A percentile compares a stretch with the other conserved stretches of the same genome.
phyloP scores from a whole-genome alignment of 37 sponge, comb jelly and placozoan species.

The Dysidea cf. avara region DNA sequence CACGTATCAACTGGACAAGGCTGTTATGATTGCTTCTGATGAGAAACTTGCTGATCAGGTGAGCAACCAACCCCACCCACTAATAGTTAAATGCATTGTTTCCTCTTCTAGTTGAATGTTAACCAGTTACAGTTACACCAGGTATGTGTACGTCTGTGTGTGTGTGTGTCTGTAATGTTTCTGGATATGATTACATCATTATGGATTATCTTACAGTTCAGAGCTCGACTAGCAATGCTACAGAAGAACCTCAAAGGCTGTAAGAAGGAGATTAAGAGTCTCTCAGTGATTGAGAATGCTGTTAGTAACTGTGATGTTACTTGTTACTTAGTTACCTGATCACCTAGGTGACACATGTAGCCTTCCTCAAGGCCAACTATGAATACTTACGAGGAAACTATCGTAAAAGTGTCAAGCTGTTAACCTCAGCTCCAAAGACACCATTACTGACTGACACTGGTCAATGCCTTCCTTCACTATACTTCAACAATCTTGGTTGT shows the following conservation, averaged over 20 bases:
- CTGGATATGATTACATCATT: too few relatives aligned
- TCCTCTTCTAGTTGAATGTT: background rate
- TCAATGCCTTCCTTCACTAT: conserved; percentile 84
- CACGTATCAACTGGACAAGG: conserved; percentile 64
- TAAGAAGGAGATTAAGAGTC: conserved; percentile 87
- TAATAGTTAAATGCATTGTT: too few relatives aligned
- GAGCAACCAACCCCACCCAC: too few relatives aligned
- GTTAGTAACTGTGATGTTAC: conserved; percentile 30
- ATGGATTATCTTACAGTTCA: too few relatives aligned
- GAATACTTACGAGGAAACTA: conserved; percentile 81
- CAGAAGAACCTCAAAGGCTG: conserved; percentile 73
- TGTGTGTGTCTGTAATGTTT: too few relatives aligned
- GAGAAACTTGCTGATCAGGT: too few relatives aligned
- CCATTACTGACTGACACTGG: conserved; percentile 78
- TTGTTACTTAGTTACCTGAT: too few relatives aligned
- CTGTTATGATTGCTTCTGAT: background rate
- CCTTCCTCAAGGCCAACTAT: conserved; percentile 83
- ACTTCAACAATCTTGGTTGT: conserved; percentile 96
- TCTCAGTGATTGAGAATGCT: conserved; percentile 49
- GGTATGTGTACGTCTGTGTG: conserved; percentile 2
- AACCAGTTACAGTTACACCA: background rate
- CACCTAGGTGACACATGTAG: conserved; percentile 67
- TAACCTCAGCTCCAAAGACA: conserved; percentile 78
- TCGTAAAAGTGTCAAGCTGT: conserved; percentile 72
- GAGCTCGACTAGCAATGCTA: conserved; percentile 67